Conservation (phyloP, 2,888 invertebrate genomes). For the Tryphoninae sp. region DNA sequence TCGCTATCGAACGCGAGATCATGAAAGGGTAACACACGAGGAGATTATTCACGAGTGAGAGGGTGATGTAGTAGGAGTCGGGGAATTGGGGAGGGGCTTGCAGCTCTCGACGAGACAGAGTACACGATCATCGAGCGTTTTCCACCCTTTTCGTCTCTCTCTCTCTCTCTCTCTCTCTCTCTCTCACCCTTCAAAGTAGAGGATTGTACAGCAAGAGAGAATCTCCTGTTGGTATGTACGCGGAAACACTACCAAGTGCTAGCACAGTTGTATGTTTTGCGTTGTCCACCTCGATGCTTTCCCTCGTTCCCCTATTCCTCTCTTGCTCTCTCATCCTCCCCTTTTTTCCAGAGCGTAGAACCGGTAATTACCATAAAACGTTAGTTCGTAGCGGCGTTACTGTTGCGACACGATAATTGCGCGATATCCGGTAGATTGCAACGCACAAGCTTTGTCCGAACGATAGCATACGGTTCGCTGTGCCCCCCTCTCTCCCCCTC, state of each 20-base stretch:
- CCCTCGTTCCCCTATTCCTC: not conserved
- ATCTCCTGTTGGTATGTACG: conserved; percentile 47
- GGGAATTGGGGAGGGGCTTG: conserved; percentile 13
- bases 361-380: conserved; percentile 68
- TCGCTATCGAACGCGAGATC: conserved; percentile 34
- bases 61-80: conserved; percentile 1
- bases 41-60: not conserved
- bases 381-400: conserved; percentile 53
- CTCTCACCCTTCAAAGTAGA: conserved; percentile 13
- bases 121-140: conserved; percentile 40
- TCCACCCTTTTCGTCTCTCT: conserved; percentile 3
- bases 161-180: conserved; percentile 14
- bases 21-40: conserved; percentile 12
- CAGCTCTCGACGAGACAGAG: conserved; percentile 16
- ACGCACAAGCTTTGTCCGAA: conserved; percentile 57
- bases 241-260: conserved; percentile 48
- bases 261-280: conserved; percentile 26
- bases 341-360: conserved; percentile 37
- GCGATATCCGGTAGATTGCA: conserved; percentile 69
- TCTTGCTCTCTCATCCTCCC: conserved; percentile 2
- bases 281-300: conserved; percentile 31
- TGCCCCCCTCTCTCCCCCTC: conserved; percentile 13
- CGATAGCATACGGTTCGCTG: conserved; percentile 25
- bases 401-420: conserved; percentile 65
- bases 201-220: conserved; percentile 46